Percentiles rank a stretch among this genome's conserved stretches.
phyloP scores from a whole-genome alignment of 2,888 invertebrate genomes.

The Fragum sueziense region DNA sequence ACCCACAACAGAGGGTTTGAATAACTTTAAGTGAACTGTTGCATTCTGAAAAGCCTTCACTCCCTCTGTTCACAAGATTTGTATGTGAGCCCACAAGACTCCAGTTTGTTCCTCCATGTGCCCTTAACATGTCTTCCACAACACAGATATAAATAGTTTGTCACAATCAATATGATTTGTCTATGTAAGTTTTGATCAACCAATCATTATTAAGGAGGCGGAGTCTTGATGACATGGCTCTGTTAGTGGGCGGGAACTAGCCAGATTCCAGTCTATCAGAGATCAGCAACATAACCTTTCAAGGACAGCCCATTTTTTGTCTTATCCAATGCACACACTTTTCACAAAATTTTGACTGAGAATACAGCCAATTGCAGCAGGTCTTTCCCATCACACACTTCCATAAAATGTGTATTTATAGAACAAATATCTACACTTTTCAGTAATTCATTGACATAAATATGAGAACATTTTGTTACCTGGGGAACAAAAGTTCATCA shows the following conservation, averaged over 20 bases:
- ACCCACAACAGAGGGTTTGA: no score
- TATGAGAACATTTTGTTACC: background rate
- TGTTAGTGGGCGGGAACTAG: background rate
- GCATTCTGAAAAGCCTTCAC: no score
- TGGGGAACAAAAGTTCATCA: background rate
- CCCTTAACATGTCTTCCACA: background rate
- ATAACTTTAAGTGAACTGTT: no score
- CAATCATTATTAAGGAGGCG: slow-evolving; percentile 5
- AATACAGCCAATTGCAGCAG: background rate
- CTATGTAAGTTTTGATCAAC: slow-evolving; percentile 1
- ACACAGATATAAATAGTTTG: background rate
- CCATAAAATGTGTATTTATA: no score
- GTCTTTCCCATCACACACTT: background rate
- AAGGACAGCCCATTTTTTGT: background rate
- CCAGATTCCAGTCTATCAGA: background rate
- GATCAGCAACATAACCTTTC: background rate
- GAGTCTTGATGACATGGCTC: background rate
- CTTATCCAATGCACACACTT: background rate
- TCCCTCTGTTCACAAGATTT: no score
- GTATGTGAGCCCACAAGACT: no score
- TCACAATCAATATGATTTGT: background rate
- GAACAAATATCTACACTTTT: background rate
- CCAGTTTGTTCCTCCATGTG: background rate
- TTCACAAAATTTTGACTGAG: background rate
- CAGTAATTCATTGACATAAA: background rate